These are phyloP conservation scores for Panagrolaimus sp. DNA, from an alignment of 1,140 invertebrate species.

Conservation along the genomic window DNA sequence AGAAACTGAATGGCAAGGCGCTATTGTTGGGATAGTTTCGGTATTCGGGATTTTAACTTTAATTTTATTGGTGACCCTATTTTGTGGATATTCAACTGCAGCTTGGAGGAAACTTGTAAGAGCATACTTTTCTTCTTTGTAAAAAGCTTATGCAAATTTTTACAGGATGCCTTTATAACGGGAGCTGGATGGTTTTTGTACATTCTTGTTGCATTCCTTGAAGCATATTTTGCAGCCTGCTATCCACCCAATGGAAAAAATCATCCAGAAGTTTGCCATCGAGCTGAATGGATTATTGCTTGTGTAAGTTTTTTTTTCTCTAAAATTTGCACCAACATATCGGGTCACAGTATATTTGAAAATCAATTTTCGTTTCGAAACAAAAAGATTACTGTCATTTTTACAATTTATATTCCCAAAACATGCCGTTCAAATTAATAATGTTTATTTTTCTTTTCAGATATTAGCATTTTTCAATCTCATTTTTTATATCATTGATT, in stretches of 20 bases:
- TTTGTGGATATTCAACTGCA: conserved; percentile 16
- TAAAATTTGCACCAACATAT: no score
- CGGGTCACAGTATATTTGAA: no score
- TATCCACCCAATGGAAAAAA: conserved; percentile 34
- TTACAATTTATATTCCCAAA: no score
- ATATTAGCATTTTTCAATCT: conserved; percentile 14
- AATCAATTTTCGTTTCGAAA: not conserved
- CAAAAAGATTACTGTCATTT: no score
- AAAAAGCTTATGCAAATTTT: no score
- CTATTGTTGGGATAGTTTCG: conserved; percentile 28
- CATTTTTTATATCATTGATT: conserved; percentile 15
- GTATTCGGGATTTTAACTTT: conserved; percentile 25
- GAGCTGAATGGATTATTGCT: conserved; percentile 39
- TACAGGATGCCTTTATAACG: conserved; percentile 26
- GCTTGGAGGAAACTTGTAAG: conserved; percentile 30
- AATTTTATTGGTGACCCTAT: conserved; percentile 20
- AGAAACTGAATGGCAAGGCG: conserved; percentile 30
- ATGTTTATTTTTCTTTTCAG: not conserved
- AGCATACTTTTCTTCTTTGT: no score
- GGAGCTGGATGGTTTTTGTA: conserved; percentile 23
- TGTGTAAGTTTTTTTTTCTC: conserved; percentile 20
- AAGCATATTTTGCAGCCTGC: conserved; percentile 36
- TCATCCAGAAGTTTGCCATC: conserved; percentile 30
- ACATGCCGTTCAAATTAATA: no score
- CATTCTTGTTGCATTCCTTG: conserved; percentile 27